Evolutionary conservation across 2,797 vertebrate species (phyloP).

Genomic region (Sebastolobus alascanus): DNA sequence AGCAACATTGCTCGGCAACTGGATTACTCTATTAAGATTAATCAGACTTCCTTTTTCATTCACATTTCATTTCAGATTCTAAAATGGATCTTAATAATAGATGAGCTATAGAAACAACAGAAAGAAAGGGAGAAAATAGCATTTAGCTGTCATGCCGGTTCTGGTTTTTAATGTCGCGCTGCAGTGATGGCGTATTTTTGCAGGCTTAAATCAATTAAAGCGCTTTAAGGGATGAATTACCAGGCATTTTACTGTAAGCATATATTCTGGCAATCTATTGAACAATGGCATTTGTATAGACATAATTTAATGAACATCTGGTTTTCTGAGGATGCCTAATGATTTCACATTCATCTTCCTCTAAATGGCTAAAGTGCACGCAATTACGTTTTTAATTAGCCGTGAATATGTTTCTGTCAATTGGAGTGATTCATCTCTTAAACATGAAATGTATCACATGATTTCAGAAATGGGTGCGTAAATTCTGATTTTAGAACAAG

Average conservation of each 20-base stretch:
- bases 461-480: slow-evolving; percentile 58
- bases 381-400: slow-evolving; percentile 90
- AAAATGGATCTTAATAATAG: slow-evolving; percentile 74
- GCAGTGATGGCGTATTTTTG: slow-evolving; percentile 70
- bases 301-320: slow-evolving; percentile 89
- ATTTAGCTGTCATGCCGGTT: slow-evolving; percentile 47
- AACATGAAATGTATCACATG: slow-evolving; percentile 74
- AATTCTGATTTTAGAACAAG: slow-evolving; percentile 64
- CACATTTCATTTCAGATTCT: slow-evolving; percentile 64
- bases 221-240: slow-evolving; percentile 78
- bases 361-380: slow-evolving; percentile 88
- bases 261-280: slow-evolving; percentile 83
- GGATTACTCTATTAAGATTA: slow-evolving; percentile 69
- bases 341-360: slow-evolving; percentile 88
- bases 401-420: slow-evolving; percentile 87
- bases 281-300: slow-evolving; percentile 84
- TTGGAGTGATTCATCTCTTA: slow-evolving; percentile 84
- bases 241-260: slow-evolving; percentile 79
- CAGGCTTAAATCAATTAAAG: slow-evolving; percentile 77
- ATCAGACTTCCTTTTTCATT: slow-evolving; percentile 69
- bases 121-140: slow-evolving; percentile 58
- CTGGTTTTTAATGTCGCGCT: slow-evolving; percentile 57
- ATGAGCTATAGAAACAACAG: slow-evolving; percentile 63
- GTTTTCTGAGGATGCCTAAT: slow-evolving; percentile 87
- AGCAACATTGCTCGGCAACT: slow-evolving; percentile 59